A percentile compares a stretch with the other conserved stretches of the same genome.
phyloP scores from a whole-genome alignment of 2,888 invertebrate genomes.

The Campaea margaritaria region DNA sequence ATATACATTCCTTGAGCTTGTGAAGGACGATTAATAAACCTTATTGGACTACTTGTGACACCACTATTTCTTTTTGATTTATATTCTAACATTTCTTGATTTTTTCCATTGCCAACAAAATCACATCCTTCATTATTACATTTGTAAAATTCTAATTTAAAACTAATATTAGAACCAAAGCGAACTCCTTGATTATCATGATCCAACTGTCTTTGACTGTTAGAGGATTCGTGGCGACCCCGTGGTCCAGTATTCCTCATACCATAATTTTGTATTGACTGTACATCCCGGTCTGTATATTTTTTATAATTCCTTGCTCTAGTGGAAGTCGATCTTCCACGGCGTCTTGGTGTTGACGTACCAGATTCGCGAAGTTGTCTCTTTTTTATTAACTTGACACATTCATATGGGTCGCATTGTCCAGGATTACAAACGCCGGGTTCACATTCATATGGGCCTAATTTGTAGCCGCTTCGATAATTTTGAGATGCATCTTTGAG shows the following conservation, averaged over 20 bases:
- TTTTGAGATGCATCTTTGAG: neutral
- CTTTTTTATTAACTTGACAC: slow-evolving; percentile 14
- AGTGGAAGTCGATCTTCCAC: neutral
- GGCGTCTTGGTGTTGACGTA: neutral
- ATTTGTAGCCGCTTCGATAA: neutral
- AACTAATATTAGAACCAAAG: slow-evolving; percentile 51
- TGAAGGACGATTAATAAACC: slow-evolving; percentile 20
- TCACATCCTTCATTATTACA: slow-evolving; percentile 12
- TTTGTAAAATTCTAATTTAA: slow-evolving; percentile 52
- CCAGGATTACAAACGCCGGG: slow-evolving; percentile 53
- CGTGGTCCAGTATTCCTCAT: neutral
- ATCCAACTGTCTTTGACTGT: slow-evolving; percentile 9
- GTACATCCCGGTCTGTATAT: neutral
- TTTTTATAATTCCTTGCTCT: neutral
- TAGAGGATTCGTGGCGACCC: neutral
- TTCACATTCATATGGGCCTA: slow-evolving; percentile 52
- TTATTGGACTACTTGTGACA: neutral
- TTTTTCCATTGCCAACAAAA: neutral
- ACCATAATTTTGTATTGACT: neutral
- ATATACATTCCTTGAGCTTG: neutral
- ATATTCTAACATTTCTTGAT: neutral
- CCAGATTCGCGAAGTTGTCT: neutral
- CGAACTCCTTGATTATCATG: slow-evolving; percentile 24
- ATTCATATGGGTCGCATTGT: slow-evolving; percentile 48
- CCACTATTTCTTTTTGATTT: neutral